Base-by-base conservation (phyloP, 2,797 vertebrate species). In the Leucoraja ocellata region DNA sequence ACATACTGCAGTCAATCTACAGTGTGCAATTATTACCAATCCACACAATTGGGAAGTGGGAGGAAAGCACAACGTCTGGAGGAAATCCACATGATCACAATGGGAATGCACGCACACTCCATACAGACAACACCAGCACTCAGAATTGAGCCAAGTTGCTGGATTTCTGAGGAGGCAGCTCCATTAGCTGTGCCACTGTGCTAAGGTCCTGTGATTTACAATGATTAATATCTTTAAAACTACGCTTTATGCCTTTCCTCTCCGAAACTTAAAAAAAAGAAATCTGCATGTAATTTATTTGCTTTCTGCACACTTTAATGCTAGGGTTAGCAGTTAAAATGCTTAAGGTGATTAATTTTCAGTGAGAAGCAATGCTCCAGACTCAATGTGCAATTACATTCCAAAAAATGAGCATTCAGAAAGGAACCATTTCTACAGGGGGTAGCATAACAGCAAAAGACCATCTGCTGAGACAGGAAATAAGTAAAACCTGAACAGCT, bases 381-480 rank as follows among this genome's bases (percentile, higher is more conserved):
- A 58, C 25, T 73, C 68, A 74, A 54, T 92, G 71, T 54, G 54
- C 13, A 74, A 39, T 21, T 4, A 46, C 36, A 76, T 5, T 76
- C 39, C 71, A 74, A 39, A 76, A 76, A 13, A 74, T 5, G 65
- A 92, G 25, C 71, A 92, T 54, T 92, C 46, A 76, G 21, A 74
- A 92, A 58, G 36, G 36, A 92, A 54, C 39, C 68, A 92, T 74
- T 92, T 74, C 90, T 92, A 76, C 39, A 92, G 90, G 71, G 90
- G 90, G 90, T 73, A 76, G 68, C 39, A 76, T 14, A 92, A 92
- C 71, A 92, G 90, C 90, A 76, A 74, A 92, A 76, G 71, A 28
- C 68, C 71, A 58, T 92, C 90, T 92, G 68, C 71, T 92, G 90
- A 23, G 90, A 92, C 68, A 92, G 90, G 90, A 92, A 92, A 76